Conservation (phyloP, 2,797 vertebrate genomes). For the Spinibarbus caldwelli region DNA sequence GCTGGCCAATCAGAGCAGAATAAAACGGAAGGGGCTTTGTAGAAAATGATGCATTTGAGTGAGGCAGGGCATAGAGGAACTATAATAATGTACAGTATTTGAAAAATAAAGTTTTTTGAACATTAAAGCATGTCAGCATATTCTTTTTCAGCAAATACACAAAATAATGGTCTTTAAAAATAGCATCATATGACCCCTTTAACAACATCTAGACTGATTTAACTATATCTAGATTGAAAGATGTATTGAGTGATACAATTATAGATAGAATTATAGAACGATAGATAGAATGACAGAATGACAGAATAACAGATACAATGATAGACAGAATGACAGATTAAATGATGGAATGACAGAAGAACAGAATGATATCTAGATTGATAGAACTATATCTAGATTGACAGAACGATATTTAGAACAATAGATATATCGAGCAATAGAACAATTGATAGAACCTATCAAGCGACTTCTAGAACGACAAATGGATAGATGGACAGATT, state of each 20-base stretch:
- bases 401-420: neutral
- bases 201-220: neutral
- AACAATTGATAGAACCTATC: neutral
- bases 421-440: neutral
- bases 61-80: no score
- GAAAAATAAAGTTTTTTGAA: no score
- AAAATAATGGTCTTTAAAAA: no score
- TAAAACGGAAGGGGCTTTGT: no score
- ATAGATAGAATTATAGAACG: neutral
- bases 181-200: no score
- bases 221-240: neutral
- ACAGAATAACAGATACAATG: rapidly evolving
- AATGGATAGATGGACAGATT: neutral
- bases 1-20: no score
- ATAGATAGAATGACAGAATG: neutral
- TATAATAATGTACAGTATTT: no score
- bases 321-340: rapidly evolving
- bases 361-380: neutral
- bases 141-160: no score
- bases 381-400: neutral
- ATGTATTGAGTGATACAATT: neutral
- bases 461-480: neutral
- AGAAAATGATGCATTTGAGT: no score
- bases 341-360: neutral
- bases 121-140: no score